phyloP scores from a whole-genome alignment of 2,113 vertebrate species.

The Chaetops frenatus region DNA sequence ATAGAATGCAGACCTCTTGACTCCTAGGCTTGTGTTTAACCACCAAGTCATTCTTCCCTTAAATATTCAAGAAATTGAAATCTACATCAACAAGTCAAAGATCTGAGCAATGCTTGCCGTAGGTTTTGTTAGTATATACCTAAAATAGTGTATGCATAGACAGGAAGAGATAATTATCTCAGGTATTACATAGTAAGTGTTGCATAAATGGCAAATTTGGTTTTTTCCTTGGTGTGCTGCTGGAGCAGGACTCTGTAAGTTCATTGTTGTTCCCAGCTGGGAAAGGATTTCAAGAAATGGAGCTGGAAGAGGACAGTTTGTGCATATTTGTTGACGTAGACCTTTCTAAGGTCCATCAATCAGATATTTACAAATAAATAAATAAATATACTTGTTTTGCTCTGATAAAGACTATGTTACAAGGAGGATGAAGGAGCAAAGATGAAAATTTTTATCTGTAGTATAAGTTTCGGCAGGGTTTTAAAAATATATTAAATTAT shows the following conservation, averaged over 20 bases:
- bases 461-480: not conserved
- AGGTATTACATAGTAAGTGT: not conserved
- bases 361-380: not conserved
- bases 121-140: not conserved
- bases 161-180: not conserved
- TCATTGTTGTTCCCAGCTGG: not conserved
- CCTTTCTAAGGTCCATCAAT: not conserved
- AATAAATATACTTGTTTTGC: not conserved
- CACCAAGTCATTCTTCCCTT: not conserved
- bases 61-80: slow-evolving; percentile 10
- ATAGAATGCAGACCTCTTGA: slow-evolving; percentile 40
- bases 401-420: not conserved
- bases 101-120: not conserved
- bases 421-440: not conserved
- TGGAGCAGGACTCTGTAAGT: not conserved
- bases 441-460: not conserved
- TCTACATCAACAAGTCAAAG: not conserved
- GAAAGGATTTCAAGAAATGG: not conserved
- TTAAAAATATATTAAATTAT: not conserved
- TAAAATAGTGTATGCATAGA: not conserved
- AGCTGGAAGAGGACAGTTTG: not conserved
- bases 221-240: not conserved
- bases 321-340: not conserved
- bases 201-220: not conserved
- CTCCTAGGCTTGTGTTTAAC: slow-evolving; percentile 2